Evolutionary conservation across 2,888 invertebrate species (phyloP), one percentile per base, ranked within the genome.

Genomic region (Magallana nippona): DNA sequence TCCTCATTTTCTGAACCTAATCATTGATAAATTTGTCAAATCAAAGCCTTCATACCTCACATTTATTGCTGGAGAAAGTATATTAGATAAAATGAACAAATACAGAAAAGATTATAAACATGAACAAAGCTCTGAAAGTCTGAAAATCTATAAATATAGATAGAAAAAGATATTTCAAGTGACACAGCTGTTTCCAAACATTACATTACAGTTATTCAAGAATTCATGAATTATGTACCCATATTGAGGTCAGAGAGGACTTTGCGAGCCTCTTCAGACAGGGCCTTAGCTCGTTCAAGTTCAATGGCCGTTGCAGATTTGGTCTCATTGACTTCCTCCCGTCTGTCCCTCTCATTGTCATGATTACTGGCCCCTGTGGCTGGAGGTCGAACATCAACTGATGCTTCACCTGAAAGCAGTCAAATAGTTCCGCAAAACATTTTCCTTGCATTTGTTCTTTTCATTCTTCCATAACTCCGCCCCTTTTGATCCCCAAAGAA

Each of bases 201-300:
- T 32, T 17, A 56, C 19, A 19, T 27, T 22, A 77, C n/a, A n/a
- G 27, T 22, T 15, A 44, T 44, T 32, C 32, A 32, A 3, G 32
- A 32, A 32, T 2, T 44, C 44, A 17, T 44, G 44, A 5, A 8
- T 44, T 3, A 5, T 44, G 44, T 86, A 82, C 88, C 88, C n/a
- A 89, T 79, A 15, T 90, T 89, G 13, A 91, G 86, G 71, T 91
- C 91, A 84, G 84, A 89, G 55, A 90, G 89, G 5, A 91, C 89
- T 77, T 85, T 85, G 32, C 88, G 86, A 15, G 91, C 90, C 86
- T 91, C 90, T 79, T 89, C 91, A 0, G 91, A 90, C 81, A 91
- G 83, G 1, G 86, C 88, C 60, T 88, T 89, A 63, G 89, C 88
- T 60, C 86, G 85, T 83, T 89, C 89, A 11, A 90, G 83, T 55